Conservation (phyloP, 2,113 vertebrate species). For the Donacobius atricapilla region DNA sequence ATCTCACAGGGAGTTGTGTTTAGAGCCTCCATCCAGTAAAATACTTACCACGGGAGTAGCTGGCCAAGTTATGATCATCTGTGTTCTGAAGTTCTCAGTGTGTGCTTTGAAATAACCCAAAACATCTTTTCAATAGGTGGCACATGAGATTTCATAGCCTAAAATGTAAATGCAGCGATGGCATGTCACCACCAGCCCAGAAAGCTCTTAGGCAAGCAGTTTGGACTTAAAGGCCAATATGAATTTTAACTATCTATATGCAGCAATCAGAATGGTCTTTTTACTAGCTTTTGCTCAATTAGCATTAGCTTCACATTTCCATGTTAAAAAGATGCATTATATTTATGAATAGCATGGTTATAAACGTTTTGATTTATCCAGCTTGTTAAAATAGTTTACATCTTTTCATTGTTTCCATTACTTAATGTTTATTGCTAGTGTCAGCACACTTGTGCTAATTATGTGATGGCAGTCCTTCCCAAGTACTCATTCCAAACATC, state of each 20-base stretch:
- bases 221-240: background rate
- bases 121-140: slow-evolving; percentile 12
- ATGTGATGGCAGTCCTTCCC: background rate
- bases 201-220: background rate
- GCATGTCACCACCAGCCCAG: background rate
- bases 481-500: background rate
- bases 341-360: background rate
- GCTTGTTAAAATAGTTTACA: background rate
- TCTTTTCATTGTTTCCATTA: background rate
- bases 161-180: background rate
- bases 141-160: background rate
- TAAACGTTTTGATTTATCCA: slow-evolving; percentile 2
- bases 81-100: background rate
- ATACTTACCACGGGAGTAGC: background rate
- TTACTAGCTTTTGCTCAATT: background rate
- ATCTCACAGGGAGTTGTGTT: background rate
- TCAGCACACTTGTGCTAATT: background rate
- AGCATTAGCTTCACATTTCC: background rate
- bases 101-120: background rate
- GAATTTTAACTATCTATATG: background rate
- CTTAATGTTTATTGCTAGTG: background rate
- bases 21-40: background rate
- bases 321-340: background rate
- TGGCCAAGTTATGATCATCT: background rate
- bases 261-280: background rate